Evolutionary conservation across 2,113 vertebrate species (phyloP).

Genomic region (Mungos mungo): DNA sequence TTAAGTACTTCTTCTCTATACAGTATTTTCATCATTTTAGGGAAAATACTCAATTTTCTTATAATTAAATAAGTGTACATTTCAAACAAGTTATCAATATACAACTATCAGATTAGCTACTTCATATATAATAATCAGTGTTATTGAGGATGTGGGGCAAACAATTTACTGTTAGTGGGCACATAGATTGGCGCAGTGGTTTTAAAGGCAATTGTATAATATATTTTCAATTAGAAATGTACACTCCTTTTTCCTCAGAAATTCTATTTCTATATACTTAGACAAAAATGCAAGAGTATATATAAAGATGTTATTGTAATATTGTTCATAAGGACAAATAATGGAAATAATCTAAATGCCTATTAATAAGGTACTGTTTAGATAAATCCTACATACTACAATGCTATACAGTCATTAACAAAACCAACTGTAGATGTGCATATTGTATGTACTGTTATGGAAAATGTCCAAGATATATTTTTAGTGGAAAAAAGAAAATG

Average conservation of each 20-base stretch:
- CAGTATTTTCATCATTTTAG: too few species aligned
- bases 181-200: background rate
- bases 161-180: background rate
- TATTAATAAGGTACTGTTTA: background rate
- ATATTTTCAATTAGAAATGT: background rate
- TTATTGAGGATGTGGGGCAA: background rate
- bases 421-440: background rate
- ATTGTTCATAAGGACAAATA: conserved; percentile 1
- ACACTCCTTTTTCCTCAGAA: background rate
- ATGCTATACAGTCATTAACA: background rate
- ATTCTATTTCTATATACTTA: background rate
- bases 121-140: background rate
- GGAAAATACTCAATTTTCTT: background rate
- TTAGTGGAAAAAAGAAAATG: background rate
- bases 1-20: background rate
- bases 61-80: background rate
- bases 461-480: background rate
- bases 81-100: background rate
- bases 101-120: background rate
- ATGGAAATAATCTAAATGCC: background rate
- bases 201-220: background rate
- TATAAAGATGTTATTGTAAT: background rate
- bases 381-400: background rate
- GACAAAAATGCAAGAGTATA: background rate
- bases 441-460: background rate